These are phyloP conservation scores for Drosophila prosaltans DNA, from an alignment of 1,140 invertebrate genomes.

Conservation along the genomic window DNA sequence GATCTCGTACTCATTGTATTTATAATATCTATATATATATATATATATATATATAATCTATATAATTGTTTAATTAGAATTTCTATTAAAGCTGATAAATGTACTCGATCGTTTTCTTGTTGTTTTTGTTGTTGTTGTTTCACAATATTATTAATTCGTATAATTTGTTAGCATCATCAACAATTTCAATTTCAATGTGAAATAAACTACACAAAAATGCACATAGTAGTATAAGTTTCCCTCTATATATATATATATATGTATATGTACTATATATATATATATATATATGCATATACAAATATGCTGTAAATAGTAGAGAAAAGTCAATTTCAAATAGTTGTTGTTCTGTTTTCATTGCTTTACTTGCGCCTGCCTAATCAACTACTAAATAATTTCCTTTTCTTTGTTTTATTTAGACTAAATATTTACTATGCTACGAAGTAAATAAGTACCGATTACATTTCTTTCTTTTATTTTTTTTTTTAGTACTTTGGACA, in stretches of 20 bases:
- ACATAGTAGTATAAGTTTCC: constrained; percentile 24
- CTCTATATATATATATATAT: constrained; percentile 23
- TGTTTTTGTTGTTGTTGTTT: constrained; percentile 8
- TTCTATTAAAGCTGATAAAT: constrained; percentile 81
- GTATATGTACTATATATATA: constrained; percentile 25
- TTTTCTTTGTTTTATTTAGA: not conserved
- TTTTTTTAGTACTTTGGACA: not conserved
- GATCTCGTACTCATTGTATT: constrained; percentile 50
- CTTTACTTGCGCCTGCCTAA: constrained; percentile 18
- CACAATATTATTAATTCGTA: constrained; percentile 61
- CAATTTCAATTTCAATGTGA: constrained; percentile 77
- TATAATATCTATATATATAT: constrained; percentile 38
- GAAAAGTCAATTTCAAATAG: constrained; percentile 54
- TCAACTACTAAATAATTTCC: constrained; percentile 26
- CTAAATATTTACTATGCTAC: constrained; percentile 6
- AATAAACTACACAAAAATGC: constrained; percentile 71
- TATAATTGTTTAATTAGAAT: constrained; percentile 61
- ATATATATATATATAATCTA: constrained; percentile 35
- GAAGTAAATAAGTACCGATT: constrained; percentile 11
- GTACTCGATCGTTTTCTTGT: constrained; percentile 65
- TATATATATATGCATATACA: constrained; percentile 25
- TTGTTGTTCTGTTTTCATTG: constrained; percentile 25
- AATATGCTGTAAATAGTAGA: constrained; percentile 45
- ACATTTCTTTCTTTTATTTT: not conserved
- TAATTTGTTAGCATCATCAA: constrained; percentile 66